Base-by-base conservation (phyloP, 2,888 invertebrate species). In the Eledona agricola region DNA sequence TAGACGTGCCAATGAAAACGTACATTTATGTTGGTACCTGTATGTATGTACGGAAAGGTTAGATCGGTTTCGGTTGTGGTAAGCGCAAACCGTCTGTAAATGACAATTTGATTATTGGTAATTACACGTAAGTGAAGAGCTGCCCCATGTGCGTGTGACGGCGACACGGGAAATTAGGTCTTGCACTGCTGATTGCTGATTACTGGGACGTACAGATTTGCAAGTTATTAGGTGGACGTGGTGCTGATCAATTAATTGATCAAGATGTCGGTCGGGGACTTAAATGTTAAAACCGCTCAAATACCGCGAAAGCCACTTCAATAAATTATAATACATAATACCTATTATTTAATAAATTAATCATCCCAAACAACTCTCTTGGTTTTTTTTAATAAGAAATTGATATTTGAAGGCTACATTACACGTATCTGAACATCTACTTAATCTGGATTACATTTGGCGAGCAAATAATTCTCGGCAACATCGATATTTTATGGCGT, bases 101-200 rank as follows among this genome's bases (percentile, higher is more conserved):
- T 51, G 51, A 55, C 46, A 55, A 55, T 55, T 55, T 55, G 50
- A 55, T 45, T 38, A 40, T 55, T 51, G 50, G 37, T 45, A 55
- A 51, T 55, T 50, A 34, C 28, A 28, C 38, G 34, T 40, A 45
- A 50, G 50, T 51, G 45, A 55, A 26, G 54, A 28, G 16, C 22
- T 15, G 26, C 35, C 28, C 25, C 38, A 51, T 32, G 16, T 32
- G 37, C 37, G 32, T 55, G 20, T 45, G 50, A 51, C 29, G 35
- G 34, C 28, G 45, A 51, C 51, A 45, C 26, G 37, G 40, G 26
- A 51, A 51, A 51, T 51, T 51, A 42, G 42, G 17, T 28, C 28
- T 26, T 32, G 35, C 42, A 34, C 12, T 20, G 31, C 26, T 47
- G 29, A 37, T 37, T 47, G 37, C 25, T 47, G 47, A 47, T 35